Evolutionary conservation across 2,888 invertebrate species (phyloP).

Genomic region (Scelioninae gen. 2): DNA sequence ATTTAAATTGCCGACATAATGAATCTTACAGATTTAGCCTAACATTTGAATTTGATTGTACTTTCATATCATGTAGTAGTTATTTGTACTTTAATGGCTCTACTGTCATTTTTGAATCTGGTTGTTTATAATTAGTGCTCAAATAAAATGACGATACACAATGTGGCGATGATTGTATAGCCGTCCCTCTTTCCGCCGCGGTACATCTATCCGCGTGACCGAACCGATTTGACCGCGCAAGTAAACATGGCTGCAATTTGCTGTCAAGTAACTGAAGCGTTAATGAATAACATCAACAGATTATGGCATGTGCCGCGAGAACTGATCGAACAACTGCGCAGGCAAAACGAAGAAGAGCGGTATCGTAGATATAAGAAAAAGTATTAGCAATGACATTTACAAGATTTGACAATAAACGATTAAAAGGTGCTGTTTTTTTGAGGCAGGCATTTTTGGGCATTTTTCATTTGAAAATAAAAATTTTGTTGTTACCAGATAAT

Average conservation of each 20-base stretch:
- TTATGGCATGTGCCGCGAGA: constrained; percentile 88
- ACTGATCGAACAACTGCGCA: constrained; percentile 80
- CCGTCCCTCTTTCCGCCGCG: constrained; percentile 93
- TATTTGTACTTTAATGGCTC: too few species aligned
- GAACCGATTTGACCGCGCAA: constrained; percentile 83
- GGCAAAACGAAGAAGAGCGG: constrained; percentile 76
- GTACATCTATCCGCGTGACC: constrained; percentile 79
- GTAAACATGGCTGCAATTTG: constrained; percentile 91
- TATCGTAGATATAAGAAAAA: constrained; percentile 73
- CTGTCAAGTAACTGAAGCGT: constrained; percentile 88
- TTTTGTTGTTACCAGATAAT: background rate
- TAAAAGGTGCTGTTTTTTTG: constrained; percentile 16
- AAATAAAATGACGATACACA: constrained; percentile 94
- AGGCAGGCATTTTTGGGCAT: constrained; percentile 30
- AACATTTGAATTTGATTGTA: too few species aligned
- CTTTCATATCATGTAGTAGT: too few species aligned
- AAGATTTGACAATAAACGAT: background rate
- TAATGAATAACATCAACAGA: constrained; percentile 86
- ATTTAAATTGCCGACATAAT: too few species aligned
- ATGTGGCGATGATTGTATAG: constrained; percentile 95
- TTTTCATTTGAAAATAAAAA: constrained; percentile 3
- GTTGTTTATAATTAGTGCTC: constrained; percentile 82
- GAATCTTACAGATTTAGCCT: too few species aligned
- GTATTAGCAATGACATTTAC: constrained; percentile 64
- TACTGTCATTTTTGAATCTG: constrained; percentile 84